Conservation (phyloP, 1,140 invertebrate genomes). For the Drosophila elegans region DNA sequence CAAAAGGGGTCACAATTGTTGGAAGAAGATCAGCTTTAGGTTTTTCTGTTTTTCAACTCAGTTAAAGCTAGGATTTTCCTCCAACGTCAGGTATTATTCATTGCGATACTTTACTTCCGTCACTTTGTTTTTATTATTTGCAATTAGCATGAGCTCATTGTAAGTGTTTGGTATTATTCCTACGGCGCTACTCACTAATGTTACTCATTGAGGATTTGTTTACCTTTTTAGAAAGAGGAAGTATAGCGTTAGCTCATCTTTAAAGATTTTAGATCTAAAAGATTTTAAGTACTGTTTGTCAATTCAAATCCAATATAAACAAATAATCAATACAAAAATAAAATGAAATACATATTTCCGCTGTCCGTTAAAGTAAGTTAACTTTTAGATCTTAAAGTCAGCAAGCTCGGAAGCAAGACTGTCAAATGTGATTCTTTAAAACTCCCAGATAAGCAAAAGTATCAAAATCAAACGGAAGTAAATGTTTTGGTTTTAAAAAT, state of each 20-base stretch:
- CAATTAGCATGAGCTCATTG: constrained; percentile 41
- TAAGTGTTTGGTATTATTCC: background rate
- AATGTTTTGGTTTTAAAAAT: constrained; percentile 10
- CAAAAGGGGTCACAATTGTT: constrained; percentile 38
- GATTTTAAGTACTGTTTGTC: background rate
- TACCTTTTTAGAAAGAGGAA: constrained; percentile 3
- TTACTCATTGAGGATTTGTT: constrained; percentile 1
- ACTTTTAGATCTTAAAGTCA: background rate
- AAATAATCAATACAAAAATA: background rate
- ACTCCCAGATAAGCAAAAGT: no score
- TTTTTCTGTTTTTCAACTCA: constrained; percentile 28
- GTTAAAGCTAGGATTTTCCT: constrained; percentile 28
- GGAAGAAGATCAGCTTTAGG: constrained; percentile 24
- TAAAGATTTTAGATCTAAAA: background rate
- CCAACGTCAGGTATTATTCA: constrained; percentile 13
- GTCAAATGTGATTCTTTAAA: background rate
- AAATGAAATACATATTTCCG: constrained; percentile 9
- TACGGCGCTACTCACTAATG: background rate
- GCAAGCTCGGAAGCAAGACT: background rate
- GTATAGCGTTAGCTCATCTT: background rate
- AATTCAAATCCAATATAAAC: no score
- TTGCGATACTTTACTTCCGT: constrained; percentile 26
- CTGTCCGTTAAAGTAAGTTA: constrained; percentile 11
- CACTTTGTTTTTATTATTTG: constrained; percentile 16
- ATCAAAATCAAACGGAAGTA: background rate